phyloP scores from a whole-genome alignment of 92 coral and sea anemone genomes.

The Bergia sp. region DNA sequence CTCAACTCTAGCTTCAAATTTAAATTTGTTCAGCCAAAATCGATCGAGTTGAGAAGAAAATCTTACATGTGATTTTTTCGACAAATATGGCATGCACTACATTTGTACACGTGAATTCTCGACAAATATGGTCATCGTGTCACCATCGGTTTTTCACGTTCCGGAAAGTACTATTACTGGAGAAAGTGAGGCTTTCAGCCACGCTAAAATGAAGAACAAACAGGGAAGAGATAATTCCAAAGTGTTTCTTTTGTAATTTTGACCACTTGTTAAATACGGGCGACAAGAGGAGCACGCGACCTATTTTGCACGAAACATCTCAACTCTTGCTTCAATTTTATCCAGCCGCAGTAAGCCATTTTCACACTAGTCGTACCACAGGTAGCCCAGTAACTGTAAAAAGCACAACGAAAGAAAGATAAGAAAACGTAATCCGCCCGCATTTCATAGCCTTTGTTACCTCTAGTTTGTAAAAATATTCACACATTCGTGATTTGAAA shows the following conservation, averaged over 20 bases:
- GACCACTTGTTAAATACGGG: background rate
- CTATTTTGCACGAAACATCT: background rate
- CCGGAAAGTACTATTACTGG: background rate
- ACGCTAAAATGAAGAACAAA: too few species aligned
- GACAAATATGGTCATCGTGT: constrained; percentile 13
- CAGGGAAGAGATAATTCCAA: too few species aligned
- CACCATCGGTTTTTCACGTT: background rate
- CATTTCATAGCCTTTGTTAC: too few species aligned
- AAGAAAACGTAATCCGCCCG: too few species aligned
- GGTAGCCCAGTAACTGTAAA: too few species aligned
- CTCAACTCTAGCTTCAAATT: background rate
- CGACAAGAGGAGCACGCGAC: too few species aligned
- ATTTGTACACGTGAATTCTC: too few species aligned
- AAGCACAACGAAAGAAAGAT: background rate
- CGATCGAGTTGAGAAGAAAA: background rate
- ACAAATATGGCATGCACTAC: too few species aligned
- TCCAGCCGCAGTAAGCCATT: background rate
- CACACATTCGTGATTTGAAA: too few species aligned
- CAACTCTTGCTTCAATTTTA: too few species aligned
- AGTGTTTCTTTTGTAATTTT: background rate
- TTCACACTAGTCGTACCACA: too few species aligned
- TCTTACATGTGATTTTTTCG: background rate
- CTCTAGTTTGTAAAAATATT: background rate
- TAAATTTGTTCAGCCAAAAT: constrained; percentile 1
- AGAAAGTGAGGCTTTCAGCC: background rate